phyloP scores from a whole-genome alignment of 2,113 vertebrate species.

The Ammodramus savannarum region DNA sequence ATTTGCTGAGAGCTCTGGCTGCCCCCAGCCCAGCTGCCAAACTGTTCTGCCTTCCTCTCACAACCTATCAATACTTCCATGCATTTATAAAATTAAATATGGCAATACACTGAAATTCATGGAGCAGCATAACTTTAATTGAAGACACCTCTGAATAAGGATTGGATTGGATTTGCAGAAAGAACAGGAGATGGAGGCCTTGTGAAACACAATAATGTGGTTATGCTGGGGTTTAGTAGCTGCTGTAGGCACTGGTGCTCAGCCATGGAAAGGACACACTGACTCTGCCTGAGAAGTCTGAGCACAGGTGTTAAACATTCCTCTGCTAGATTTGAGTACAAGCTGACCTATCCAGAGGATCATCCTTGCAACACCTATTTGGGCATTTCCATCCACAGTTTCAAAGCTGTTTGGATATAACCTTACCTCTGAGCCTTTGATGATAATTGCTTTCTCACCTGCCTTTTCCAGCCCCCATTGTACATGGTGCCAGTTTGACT shows the following conservation, averaged over 20 bases:
- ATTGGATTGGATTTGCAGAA: background rate
- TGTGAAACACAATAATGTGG: rapidly evolving
- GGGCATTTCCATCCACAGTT: background rate
- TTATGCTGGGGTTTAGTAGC: background rate
- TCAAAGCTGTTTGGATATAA: background rate
- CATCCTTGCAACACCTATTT: background rate
- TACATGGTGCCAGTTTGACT: background rate
- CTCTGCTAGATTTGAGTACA: background rate
- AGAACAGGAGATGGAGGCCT: background rate
- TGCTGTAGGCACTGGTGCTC: background rate
- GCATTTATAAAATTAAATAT: background rate
- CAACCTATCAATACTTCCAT: background rate
- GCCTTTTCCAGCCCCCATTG: background rate
- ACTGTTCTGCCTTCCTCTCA: background rate
- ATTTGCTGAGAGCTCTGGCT: background rate
- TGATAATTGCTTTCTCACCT: background rate
- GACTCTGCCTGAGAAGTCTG: background rate
- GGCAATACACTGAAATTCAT: background rate
- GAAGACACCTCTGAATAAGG: background rate
- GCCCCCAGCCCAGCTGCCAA: background rate
- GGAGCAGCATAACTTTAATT: background rate
- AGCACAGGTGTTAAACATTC: background rate
- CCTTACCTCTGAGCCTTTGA: background rate
- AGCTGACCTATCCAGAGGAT: background rate
- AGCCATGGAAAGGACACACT: background rate